Percentiles rank a stretch among this genome's conserved stretches.
Conservation (phyloP, 2,113 vertebrate genomes). For the Neogobius melanostomus region DNA sequence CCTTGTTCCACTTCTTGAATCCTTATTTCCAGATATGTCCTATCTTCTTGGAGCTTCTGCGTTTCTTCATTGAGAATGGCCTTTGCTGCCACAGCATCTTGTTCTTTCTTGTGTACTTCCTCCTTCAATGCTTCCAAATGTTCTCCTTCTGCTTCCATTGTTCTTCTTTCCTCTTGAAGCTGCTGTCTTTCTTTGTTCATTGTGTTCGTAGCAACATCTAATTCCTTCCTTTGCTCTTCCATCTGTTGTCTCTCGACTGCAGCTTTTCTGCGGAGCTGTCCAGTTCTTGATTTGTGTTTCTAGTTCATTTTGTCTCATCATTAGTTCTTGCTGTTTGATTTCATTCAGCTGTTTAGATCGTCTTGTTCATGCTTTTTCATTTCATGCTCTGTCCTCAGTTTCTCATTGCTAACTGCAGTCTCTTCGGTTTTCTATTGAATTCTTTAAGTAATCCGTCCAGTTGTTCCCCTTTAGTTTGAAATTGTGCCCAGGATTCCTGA, state of each 20-base stretch:
- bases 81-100: neutral
- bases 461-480: too few relatives aligned
- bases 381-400: neutral
- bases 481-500: too few relatives aligned
- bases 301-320: neutral
- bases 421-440: too few relatives aligned
- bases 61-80: neutral
- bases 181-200: neutral
- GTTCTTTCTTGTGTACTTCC: neutral
- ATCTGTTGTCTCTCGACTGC: slow-evolving; percentile 1
- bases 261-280: neutral
- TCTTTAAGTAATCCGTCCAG: too few relatives aligned
- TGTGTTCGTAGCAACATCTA: neutral
- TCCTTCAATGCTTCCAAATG: slow-evolving; percentile 7
- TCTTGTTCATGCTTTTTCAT: neutral
- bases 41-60: neutral
- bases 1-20: neutral
- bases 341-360: neutral
- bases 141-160: neutral
- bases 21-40: neutral
- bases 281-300: neutral
- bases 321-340: neutral
- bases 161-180: neutral
- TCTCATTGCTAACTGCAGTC: too few relatives aligned
- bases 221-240: neutral